Conservation (phyloP, 2,797 vertebrate genomes). For the Sebastes trivittatus region DNA sequence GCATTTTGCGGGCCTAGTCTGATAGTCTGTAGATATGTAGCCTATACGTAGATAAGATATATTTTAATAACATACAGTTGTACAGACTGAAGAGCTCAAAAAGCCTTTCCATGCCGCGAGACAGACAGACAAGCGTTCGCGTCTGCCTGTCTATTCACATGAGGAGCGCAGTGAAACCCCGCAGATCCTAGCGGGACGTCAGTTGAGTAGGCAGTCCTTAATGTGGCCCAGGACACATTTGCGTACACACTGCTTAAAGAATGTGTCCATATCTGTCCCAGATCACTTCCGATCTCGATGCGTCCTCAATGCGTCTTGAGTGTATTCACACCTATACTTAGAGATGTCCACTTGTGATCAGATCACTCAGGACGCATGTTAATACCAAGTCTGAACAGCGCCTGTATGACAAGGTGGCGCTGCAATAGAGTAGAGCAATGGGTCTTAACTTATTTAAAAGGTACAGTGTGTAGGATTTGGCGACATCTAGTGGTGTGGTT, state of each 20-base stretch:
- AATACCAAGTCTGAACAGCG: too few relatives aligned
- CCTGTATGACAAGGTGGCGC: not conserved
- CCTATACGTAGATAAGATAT: too few relatives aligned
- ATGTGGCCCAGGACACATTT: accelerated
- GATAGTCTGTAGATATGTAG: too few relatives aligned
- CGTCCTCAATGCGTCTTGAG: accelerated
- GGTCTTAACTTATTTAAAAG: not conserved
- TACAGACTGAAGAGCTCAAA: too few relatives aligned
- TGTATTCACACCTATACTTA: accelerated
- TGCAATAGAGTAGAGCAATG: not conserved
- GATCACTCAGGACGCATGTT: too few relatives aligned
- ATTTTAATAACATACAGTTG: accelerated
- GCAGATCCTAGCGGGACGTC: too few relatives aligned
- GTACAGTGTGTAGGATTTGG: too few relatives aligned
- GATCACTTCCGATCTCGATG: accelerated
- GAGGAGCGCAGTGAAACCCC: too few relatives aligned
- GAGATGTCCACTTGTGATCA: too few relatives aligned
- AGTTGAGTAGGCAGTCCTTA: too few relatives aligned
- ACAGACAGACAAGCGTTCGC: accelerated
- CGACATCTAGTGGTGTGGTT: accelerated
- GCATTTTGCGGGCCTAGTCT: too few relatives aligned
- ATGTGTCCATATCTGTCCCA: accelerated
- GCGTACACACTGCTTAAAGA: too few relatives aligned
- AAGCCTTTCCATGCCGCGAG: accelerated
- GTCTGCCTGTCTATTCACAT: accelerated